Conservation (phyloP, 1,140 invertebrate species). For the Lepidurus packardi region DNA sequence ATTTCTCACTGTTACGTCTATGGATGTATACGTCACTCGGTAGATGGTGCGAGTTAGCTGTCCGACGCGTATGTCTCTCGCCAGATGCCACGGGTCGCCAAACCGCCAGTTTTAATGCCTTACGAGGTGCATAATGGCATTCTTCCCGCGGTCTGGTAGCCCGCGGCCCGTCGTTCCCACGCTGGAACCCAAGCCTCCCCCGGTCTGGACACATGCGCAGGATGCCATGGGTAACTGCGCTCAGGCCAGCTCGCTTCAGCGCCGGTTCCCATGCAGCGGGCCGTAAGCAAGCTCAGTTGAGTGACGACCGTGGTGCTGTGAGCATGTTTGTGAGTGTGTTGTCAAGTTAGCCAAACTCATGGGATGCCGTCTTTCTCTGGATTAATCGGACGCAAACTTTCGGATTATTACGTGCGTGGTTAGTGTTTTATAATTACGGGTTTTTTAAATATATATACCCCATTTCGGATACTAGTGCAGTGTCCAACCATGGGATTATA, state of each 20-base stretch:
- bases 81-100: neutral
- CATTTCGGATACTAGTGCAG: neutral
- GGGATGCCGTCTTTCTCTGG: neutral
- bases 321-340: neutral
- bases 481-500: neutral
- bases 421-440: neutral
- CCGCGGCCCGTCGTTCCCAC: constrained; percentile 10
- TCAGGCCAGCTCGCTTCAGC: neutral
- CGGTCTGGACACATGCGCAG: neutral
- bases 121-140: neutral
- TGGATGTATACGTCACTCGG: too few species aligned
- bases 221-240: constrained; percentile 17
- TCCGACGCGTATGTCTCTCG: neutral
- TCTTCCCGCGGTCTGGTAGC: constrained; percentile 12
- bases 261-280: constrained; percentile 15
- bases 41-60: too few species aligned
- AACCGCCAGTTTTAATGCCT: neutral
- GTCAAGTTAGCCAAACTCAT: neutral
- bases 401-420: neutral
- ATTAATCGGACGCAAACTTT: neutral
- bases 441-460: neutral
- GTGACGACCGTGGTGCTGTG: neutral
- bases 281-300: constrained; percentile 11
- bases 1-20: too few species aligned
- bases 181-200: neutral